A percentile compares a stretch with the other conserved stretches of the same genome.
Conservation (phyloP, 2,888 invertebrate species). For the Ochropleura plecta region DNA sequence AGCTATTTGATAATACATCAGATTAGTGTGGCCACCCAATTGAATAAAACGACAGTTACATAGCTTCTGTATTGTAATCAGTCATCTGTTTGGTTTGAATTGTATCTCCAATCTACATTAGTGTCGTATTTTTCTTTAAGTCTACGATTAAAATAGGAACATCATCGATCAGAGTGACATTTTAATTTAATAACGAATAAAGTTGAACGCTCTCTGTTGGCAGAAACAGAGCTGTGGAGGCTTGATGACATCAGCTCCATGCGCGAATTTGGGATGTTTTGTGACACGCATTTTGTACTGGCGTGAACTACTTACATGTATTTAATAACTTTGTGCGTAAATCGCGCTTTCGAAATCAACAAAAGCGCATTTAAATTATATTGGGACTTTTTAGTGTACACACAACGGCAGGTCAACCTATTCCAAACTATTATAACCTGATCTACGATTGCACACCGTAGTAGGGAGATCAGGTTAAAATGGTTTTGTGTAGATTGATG, state of each 20-base stretch:
- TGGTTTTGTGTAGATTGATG: no score
- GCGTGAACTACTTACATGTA: conserved; percentile 28
- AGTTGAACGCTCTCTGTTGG: conserved; percentile 74
- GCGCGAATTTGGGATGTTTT: conserved; percentile 68
- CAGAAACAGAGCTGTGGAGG: conserved; percentile 54
- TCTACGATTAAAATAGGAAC: conserved; percentile 54
- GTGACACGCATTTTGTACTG: conserved; percentile 54
- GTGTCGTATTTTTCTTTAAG: conserved; percentile 61
- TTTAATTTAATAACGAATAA: conserved; percentile 60
- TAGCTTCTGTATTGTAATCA: conserved; percentile 38
- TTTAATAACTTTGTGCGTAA: conserved; percentile 32
- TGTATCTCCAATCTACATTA: conserved; percentile 65
- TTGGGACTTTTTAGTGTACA: conserved; percentile 30
- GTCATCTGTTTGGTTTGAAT: conserved; percentile 59
- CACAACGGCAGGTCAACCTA: no score
- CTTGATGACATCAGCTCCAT: conserved; percentile 68
- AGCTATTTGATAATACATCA: conserved; percentile 1
- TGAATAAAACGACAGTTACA: conserved; percentile 18
- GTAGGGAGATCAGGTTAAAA: no score
- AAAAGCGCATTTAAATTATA: conserved; percentile 17
- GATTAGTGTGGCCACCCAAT: conserved; percentile 13
- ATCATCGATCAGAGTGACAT: conserved; percentile 71
- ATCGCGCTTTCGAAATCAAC: conserved; percentile 23
- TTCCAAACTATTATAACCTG: no score
- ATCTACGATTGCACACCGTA: no score